phyloP scores from a whole-genome alignment of 2,113 vertebrate genomes.

The Symphodus melops region DNA sequence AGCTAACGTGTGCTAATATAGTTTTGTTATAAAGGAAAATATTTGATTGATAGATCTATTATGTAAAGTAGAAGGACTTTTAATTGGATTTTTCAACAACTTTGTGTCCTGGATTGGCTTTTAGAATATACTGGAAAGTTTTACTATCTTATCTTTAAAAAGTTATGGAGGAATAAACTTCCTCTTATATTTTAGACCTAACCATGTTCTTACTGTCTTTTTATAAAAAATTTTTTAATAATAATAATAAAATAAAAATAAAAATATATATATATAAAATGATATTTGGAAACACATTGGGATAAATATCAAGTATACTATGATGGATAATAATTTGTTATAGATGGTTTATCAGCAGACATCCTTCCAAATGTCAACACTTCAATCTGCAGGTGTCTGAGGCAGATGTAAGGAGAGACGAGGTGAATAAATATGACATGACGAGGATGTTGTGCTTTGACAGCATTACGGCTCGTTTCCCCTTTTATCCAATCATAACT shows the following conservation, averaged over 20 bases:
- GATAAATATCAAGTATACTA: background rate
- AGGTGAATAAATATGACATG: background rate
- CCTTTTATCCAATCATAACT: too few relatives aligned
- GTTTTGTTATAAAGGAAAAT: background rate
- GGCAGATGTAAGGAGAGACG: slow-evolving; percentile 12
- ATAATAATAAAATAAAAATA: too few relatives aligned
- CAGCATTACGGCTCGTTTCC: too few relatives aligned
- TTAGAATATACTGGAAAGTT: background rate
- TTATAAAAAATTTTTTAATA: too few relatives aligned
- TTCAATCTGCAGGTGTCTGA: background rate
- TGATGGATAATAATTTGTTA: background rate
- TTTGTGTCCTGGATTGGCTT: background rate
- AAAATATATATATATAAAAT: too few relatives aligned
- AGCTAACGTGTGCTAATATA: background rate
- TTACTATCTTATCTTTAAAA: too few relatives aligned
- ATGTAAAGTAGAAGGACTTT: background rate
- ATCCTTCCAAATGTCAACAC: slow-evolving; percentile 31
- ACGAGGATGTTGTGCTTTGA: background rate
- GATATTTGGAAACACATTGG: too few relatives aligned
- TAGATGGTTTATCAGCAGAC: background rate
- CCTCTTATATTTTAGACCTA: slow-evolving; percentile 5
- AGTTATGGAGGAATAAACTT: too few relatives aligned
- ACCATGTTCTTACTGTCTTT: too few relatives aligned
- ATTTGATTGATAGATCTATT: background rate
- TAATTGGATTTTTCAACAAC: background rate